These are phyloP conservation scores for Phenganax marumi DNA, from an alignment of 92 coral and sea anemone genomes.

Conservation along the genomic window DNA sequence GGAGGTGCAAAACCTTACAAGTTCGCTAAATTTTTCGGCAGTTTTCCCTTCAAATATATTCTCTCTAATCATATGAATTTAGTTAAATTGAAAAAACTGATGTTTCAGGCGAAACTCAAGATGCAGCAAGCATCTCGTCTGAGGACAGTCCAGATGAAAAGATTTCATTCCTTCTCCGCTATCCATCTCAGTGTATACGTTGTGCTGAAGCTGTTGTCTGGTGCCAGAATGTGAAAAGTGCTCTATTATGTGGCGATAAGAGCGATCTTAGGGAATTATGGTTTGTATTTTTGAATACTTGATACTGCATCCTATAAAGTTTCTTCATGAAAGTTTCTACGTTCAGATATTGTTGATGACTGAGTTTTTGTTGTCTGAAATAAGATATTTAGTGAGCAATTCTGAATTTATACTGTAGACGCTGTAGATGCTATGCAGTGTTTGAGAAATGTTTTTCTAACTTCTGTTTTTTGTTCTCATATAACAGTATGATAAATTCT, in stretches of 20 bases:
- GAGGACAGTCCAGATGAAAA: background rate
- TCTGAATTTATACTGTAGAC: background rate
- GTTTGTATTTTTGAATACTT: conserved; percentile 35
- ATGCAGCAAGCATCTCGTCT: background rate
- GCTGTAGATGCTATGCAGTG: too few relatives aligned
- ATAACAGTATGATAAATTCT: conserved; percentile 5
- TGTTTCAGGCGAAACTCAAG: background rate
- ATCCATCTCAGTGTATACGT: conserved; percentile 77
- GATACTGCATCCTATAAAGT: background rate
- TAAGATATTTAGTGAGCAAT: too few relatives aligned
- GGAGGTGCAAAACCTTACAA: too few relatives aligned
- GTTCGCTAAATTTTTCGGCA: background rate
- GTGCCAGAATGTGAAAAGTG: conserved; percentile 61
- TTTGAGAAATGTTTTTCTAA: too few relatives aligned
- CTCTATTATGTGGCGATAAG: conserved; percentile 59
- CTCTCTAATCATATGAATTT: background rate
- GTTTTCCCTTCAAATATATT: background rate
- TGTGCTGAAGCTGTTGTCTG: conserved; percentile 75
- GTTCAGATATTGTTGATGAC: background rate
- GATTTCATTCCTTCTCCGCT: conserved; percentile 60
- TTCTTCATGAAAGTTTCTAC: background rate
- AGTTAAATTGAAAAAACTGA: background rate
- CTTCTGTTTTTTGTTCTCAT: too few relatives aligned
- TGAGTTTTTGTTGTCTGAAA: too few relatives aligned
- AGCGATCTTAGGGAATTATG: conserved; percentile 55